Evolutionary conservation across 2,888 invertebrate species (phyloP).

Genomic region (Drosophila meridiana): DNA sequence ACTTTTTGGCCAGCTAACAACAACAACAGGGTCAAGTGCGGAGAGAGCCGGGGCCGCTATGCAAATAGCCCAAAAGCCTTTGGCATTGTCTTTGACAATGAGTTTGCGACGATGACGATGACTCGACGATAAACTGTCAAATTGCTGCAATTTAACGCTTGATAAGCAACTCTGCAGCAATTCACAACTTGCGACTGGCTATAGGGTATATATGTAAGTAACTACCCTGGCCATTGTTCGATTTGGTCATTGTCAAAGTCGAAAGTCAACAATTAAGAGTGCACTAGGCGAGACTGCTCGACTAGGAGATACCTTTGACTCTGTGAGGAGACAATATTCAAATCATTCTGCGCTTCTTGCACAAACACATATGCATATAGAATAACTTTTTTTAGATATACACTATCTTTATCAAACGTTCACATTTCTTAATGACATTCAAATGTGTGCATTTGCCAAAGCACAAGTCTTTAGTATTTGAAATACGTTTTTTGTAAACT

Average conservation of each 20-base stretch:
- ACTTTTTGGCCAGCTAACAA: conserved; percentile 27
- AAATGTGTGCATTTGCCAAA: no score
- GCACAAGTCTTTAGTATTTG: no score
- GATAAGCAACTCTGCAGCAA: conserved; percentile 56
- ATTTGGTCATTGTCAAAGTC: conserved; percentile 11
- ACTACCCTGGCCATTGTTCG: conserved; percentile 28
- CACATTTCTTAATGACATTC: no score
- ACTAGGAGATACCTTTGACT: no score
- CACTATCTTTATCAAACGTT: no score
- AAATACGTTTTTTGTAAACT: no score
- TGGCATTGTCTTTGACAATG: conserved; percentile 45
- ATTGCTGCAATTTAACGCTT: conserved; percentile 82
- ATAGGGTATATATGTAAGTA: background rate
- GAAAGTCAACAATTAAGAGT: conserved; percentile 31
- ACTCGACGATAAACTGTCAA: conserved; percentile 78
- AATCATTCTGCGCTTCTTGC: no score
- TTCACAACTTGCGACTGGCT: conserved; percentile 38
- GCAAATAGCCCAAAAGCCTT: conserved; percentile 46
- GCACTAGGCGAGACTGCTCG: no score
- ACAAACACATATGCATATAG: no score
- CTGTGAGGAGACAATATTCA: no score
- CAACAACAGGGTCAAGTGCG: conserved; percentile 6
- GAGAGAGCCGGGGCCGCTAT: conserved; percentile 9
- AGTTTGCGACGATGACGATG: conserved; percentile 38
- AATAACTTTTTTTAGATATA: no score